Percentiles rank a stretch among this genome's conserved stretches.
phyloP scores from a whole-genome alignment of 2,113 vertebrate species.

The Leucoraja erinaceus region DNA sequence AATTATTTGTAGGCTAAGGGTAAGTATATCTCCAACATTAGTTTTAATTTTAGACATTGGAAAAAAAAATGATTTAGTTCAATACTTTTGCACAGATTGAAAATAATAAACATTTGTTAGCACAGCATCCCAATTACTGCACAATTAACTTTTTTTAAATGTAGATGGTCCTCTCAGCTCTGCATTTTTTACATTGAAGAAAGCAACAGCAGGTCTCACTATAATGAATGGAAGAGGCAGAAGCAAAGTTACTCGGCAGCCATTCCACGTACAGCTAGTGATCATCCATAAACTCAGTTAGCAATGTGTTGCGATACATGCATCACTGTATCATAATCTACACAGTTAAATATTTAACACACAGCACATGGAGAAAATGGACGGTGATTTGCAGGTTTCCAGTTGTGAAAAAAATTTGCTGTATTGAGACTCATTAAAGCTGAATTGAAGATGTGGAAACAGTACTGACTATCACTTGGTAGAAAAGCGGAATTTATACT shows the following conservation, averaged over 20 bases:
- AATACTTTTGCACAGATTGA: neutral
- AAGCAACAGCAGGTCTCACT: slow-evolving; percentile 9
- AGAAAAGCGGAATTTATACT: neutral
- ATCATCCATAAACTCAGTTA: neutral
- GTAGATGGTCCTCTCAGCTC: neutral
- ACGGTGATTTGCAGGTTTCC: slow-evolving; percentile 3
- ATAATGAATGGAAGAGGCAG: neutral
- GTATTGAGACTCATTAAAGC: neutral
- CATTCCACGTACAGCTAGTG: slow-evolving; percentile 15
- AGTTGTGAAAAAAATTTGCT: neutral
- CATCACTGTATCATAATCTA: slow-evolving; percentile 1
- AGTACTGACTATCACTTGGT: neutral
- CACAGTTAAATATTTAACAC: slow-evolving; percentile 19
- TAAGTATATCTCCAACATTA: neutral
- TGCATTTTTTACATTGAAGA: slow-evolving; percentile 14
- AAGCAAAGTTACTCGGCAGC: slow-evolving; percentile 25
- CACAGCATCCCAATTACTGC: neutral
- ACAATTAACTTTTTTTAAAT: neutral
- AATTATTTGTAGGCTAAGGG: neutral
- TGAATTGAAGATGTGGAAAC: neutral
- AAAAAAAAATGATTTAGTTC: neutral
- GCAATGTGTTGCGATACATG: slow-evolving; percentile 26
- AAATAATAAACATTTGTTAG: slow-evolving; percentile 17
- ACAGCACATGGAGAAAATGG: slow-evolving; percentile 10
- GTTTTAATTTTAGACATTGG: neutral